These are phyloP conservation scores for Mesorhabditis sp. DNA, from an alignment of 2,888 invertebrate genomes.

Conservation along the genomic window DNA sequence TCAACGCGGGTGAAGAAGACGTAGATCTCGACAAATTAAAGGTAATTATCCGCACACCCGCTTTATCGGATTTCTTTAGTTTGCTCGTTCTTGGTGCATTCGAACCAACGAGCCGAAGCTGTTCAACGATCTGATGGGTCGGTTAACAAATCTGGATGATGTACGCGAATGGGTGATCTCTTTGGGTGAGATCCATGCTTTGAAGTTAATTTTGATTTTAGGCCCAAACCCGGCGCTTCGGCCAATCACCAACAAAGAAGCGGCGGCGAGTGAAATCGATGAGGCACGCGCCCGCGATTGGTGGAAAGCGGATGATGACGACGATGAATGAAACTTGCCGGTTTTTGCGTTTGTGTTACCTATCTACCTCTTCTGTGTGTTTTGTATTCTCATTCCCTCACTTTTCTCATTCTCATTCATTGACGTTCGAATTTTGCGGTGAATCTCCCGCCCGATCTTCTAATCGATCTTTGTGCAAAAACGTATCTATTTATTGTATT, in stretches of 20 bases:
- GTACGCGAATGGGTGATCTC: not conserved
- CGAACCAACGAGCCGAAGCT: slow-evolving; percentile 2
- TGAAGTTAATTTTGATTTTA: not conserved
- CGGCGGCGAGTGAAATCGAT: not conserved
- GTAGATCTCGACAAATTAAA: not conserved
- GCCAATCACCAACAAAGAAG: not conserved
- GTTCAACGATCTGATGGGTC: not conserved
- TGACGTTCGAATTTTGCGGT: too few species aligned
- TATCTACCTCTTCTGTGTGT: too few species aligned
- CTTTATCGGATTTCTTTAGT: not conserved
- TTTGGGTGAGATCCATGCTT: not conserved
- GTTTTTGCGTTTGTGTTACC: too few species aligned
- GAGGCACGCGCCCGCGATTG: not conserved
- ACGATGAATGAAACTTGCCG: not conserved
- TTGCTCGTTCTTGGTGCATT: slow-evolving; percentile 5
- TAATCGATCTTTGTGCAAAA: too few species aligned
- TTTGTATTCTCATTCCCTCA: too few species aligned
- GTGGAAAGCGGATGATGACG: not conserved
- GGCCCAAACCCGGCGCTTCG: not conserved
- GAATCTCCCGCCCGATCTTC: too few species aligned
- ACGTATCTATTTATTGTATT: too few species aligned
- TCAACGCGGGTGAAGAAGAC: not conserved
- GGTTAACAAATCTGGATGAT: not conserved
- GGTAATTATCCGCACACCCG: not conserved
- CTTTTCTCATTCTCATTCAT: too few species aligned